Evolutionary conservation across 2,797 vertebrate genomes (phyloP), one percentile per base, ranked within the genome.

Genomic region (Rhabdophis nuchalis): DNA sequence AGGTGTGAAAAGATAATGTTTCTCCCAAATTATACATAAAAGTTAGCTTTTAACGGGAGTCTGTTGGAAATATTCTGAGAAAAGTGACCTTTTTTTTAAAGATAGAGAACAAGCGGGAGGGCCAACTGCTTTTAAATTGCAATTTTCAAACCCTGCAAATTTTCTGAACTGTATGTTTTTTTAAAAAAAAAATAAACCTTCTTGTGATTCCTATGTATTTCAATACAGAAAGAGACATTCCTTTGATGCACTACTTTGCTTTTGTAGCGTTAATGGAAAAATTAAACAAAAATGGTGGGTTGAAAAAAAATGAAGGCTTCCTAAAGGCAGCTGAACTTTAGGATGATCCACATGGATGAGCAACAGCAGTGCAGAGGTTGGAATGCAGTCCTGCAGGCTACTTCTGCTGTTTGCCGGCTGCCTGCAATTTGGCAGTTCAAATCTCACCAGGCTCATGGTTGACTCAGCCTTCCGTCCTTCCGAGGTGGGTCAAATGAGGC

Each of bases 231-330:
- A 87, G 23, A 46, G 0, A 58, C 91, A 85, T 89, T 91, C 53
- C 52, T 86, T 85, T 41, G 56, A 85, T 0, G 4, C 13, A 4
- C 89, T 57, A 57, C 89, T 87, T 94, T 93, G 68, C 9, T 87
- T 32, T 56, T 95, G 91, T 87, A 23, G 89, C 20, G 53, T 94
- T 94, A 87, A 94, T 92, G 89, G 41, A 86, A 93, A 53, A 95
- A 93, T 95, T 92, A 94, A 96, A 89, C 68, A 36, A 88, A 95
- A 95, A 64, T 94, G 91, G 89, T 3, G 27, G 60, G 16, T 41
- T 94, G 93, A 90, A 93, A 95, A 94, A n/a, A 68, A 68, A 60
- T 93, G 50, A 92, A 94, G 68, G 85, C 86, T 85, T 57, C 86
- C 82, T 93, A 92, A 92, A 0, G 41, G 93, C 68, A 94, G 72